Base-by-base conservation (phyloP, 2,113 vertebrate genomes). In the Carlito syrichta region DNA sequence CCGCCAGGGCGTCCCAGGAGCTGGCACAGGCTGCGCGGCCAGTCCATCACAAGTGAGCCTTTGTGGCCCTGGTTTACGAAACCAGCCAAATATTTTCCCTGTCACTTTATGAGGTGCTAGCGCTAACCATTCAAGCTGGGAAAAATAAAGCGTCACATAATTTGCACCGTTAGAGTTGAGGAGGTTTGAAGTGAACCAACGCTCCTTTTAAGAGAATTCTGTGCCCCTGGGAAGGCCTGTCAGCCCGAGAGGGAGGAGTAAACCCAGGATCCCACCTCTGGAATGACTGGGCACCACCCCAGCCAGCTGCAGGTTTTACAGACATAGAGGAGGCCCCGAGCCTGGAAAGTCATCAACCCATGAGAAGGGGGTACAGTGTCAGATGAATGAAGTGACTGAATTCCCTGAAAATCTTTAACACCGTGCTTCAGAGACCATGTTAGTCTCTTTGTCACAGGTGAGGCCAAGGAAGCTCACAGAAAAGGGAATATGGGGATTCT, bases 71-170 rank as follows among this genome's bases (percentile, higher is more conserved):
- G 1, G 89, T 90, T 86, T 95, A 97, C 23, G 56, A 96, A 98
- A 95, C 89, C 92, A 83, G 96, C 94, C 98, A 97, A 89, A 85
- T 98, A 97, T 98, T 97, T 96, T 91, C 96, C 92, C 89, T 73
- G 96, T 91, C 95, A 54, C 95, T 97, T 98, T 98, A 97, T 95
- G 97, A 98, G 97, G 98, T 98, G 98, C 92, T 97, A 96, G 92
- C 77, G 94, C 90, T 96, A 77, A 97, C 94, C 92, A 23, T 92
- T 96, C 91, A 95, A 96, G 96, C 96, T 94, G 94, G 89, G 96
- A 86, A 94, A 95, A 96, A 95, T 83, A 97, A 96, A 96, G 94
- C 48, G 1, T 86, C 95, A 88, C 96, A 77, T 89, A 81, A 94
- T 96, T 92, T 95, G 92, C 74, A 11, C 95, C 73, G 11, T 79